Evolutionary conservation across 2,113 vertebrate genomes (phyloP), one percentile per base, ranked within the genome.

Genomic region (Neogobius melanostomus): DNA sequence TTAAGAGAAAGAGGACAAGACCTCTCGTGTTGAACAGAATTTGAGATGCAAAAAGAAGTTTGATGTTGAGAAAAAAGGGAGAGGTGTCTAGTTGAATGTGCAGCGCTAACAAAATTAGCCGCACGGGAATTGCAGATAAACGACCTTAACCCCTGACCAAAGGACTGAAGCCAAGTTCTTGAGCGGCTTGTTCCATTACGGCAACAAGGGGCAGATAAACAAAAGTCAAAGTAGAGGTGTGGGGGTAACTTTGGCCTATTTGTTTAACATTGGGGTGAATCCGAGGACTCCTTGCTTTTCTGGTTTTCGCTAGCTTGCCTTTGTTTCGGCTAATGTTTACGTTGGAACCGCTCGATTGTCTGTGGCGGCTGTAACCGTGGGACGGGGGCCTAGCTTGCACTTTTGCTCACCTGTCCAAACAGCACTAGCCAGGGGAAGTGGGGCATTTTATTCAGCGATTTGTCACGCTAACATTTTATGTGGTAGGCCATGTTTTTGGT

Each of bases 321-420:
- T 82, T 67, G 50, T 51, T 71, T 76, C 16, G 69, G 14, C 59
- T 81, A 8, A 49, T 91, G 86, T 92, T 93, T 89, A 69, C 50
- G 43, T 91, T 92, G 91, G 90, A 91, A 16, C 9, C 0, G 42
- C 42, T 14, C 44, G 51, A 65, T 67, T 64, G 84, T 85, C 82
- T 86, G 82, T 87, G 85, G 83, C 82, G 67, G 85, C 81, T 70
- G 66, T 62, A 79, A 74, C 76, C 65, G 71, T 88, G 88, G 86
- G 87, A 88, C 75, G 42, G 49, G 75, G 60, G 83, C 85, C 89
- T 80, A 82, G 90, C 88, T 91, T 90, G 92, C 91, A 92, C 72
- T 92, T 93, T 93, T 72, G 36, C 79, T 93, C 93, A 93, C 91
- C 92, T 93, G 92, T 92, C 75, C 75, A 93, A 93, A 94, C 92